A percentile compares a stretch with the other conserved stretches of the same genome.
Evolutionary conservation across 1,140 invertebrate genomes (phyloP).

Genomic region (Drosophila micromelanica): DNA sequence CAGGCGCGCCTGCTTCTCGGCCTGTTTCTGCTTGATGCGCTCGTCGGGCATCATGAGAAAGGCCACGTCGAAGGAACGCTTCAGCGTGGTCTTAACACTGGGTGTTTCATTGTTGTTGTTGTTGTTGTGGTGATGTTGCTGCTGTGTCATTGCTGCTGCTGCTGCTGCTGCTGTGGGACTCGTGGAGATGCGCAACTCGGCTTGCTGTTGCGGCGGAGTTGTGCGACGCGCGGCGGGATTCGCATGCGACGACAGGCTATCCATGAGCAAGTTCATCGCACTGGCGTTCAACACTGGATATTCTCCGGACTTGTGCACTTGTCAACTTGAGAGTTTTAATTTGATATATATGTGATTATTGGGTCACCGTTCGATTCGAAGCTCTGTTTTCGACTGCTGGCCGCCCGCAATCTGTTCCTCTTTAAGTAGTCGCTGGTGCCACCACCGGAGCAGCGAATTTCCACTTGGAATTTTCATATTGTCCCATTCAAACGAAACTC

Average conservation of each 20-base stretch:
- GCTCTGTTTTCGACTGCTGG: slow-evolving; percentile 77
- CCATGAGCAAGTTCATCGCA: slow-evolving; percentile 83
- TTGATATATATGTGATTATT: background rate
- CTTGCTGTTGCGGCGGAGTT: slow-evolving; percentile 45
- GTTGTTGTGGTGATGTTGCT: slow-evolving; percentile 28
- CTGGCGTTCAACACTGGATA: slow-evolving; percentile 19
- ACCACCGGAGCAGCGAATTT: slow-evolving; percentile 54
- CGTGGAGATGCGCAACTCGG: slow-evolving; percentile 69
- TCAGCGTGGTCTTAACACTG: slow-evolving; percentile 84
- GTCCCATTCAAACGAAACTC: slow-evolving; percentile 79
- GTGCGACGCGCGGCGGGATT: slow-evolving; percentile 56
- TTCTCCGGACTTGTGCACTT: slow-evolving; percentile 25
- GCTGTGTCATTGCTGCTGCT: slow-evolving; percentile 35
- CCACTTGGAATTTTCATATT: slow-evolving; percentile 82
- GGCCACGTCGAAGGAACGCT: slow-evolving; percentile 94
- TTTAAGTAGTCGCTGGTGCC: slow-evolving; percentile 75
- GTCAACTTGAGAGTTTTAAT: slow-evolving; percentile 9
- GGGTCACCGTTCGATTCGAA: slow-evolving; percentile 63
- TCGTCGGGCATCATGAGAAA: slow-evolving; percentile 94
- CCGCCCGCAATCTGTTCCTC: slow-evolving; percentile 82
- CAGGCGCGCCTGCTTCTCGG: slow-evolving; percentile 86
- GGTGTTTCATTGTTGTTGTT: slow-evolving; percentile 66
- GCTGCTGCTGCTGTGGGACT: slow-evolving; percentile 43
- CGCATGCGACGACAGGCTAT: slow-evolving; percentile 67
- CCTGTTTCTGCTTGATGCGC: slow-evolving; percentile 89